Evolutionary conservation across 2,797 vertebrate species (phyloP).

Genomic region (Clarias laeviceps): DNA sequence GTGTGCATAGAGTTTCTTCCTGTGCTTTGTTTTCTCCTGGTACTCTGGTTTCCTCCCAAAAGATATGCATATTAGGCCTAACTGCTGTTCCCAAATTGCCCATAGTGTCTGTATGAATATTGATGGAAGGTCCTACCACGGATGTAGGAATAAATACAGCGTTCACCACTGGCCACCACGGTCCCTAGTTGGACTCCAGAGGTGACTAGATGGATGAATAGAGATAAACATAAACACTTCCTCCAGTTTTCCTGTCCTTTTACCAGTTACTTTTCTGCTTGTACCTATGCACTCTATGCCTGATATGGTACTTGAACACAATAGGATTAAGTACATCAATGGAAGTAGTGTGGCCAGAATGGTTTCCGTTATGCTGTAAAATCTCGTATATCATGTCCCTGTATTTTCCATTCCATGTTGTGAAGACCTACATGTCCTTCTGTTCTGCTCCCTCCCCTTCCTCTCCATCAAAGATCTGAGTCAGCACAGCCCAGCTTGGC

Average conservation of each 20-base stretch:
- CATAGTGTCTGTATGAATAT: too few relatives aligned
- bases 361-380: background rate
- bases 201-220: too few relatives aligned
- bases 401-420: slow-evolving; percentile 3
- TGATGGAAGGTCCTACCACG: too few relatives aligned
- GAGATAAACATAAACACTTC: background rate
- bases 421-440: slow-evolving; percentile 38
- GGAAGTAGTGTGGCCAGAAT: background rate
- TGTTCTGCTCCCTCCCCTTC: background rate
- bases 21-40: too few relatives aligned
- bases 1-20: too few relatives aligned
- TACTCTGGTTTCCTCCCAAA: too few relatives aligned
- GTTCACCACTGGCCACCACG: too few relatives aligned
- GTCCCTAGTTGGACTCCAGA: too few relatives aligned
- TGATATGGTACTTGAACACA: background rate
- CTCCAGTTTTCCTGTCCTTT: background rate
- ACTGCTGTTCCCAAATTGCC: too few relatives aligned
- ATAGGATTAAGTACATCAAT: background rate
- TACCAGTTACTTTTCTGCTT: background rate
- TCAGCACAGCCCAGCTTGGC: slow-evolving; percentile 66
- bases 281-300: background rate
- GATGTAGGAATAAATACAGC: too few relatives aligned
- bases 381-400: slow-evolving; percentile 7
- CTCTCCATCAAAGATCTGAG: slow-evolving; percentile 63
- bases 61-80: too few relatives aligned